phyloP scores from a whole-genome alignment of 2,113 vertebrate species.

The Charina bottae region DNA sequence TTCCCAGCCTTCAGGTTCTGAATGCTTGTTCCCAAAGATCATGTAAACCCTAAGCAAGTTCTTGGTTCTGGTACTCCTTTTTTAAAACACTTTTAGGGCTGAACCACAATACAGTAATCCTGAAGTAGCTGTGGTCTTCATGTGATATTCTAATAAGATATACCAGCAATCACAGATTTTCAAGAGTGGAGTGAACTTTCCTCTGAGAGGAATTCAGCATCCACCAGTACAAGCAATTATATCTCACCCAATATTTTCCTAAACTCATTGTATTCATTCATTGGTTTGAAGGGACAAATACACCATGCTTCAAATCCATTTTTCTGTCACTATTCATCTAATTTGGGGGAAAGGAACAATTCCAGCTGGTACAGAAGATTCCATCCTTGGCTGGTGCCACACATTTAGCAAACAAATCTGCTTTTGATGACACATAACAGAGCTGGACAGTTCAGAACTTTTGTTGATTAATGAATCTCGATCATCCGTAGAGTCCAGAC shows the following conservation, averaged over 20 bases:
- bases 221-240: not conserved
- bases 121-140: too few species aligned
- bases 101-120: too few species aligned
- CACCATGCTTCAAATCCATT: accelerated
- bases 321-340: constrained; percentile 49
- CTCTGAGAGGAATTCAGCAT: constrained; percentile 31
- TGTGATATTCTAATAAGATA: too few species aligned
- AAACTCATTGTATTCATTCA: not conserved
- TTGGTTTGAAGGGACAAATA: not conserved
- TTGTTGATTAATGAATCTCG: not conserved
- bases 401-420: constrained; percentile 49
- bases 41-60: too few species aligned
- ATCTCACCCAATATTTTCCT: not conserved
- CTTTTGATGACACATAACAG: constrained; percentile 43
- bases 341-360: constrained; percentile 2
- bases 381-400: constrained; percentile 21
- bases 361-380: not conserved
- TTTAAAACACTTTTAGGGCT: too few species aligned
- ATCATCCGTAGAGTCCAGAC: not conserved
- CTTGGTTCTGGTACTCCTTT: too few species aligned
- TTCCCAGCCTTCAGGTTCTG: too few species aligned
- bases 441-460: not conserved
- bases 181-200: not conserved
- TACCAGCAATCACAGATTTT: not conserved
- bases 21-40: too few species aligned